Evolutionary conservation across 1,140 invertebrate genomes (phyloP).

Genomic region (Plodia interpunctella): DNA sequence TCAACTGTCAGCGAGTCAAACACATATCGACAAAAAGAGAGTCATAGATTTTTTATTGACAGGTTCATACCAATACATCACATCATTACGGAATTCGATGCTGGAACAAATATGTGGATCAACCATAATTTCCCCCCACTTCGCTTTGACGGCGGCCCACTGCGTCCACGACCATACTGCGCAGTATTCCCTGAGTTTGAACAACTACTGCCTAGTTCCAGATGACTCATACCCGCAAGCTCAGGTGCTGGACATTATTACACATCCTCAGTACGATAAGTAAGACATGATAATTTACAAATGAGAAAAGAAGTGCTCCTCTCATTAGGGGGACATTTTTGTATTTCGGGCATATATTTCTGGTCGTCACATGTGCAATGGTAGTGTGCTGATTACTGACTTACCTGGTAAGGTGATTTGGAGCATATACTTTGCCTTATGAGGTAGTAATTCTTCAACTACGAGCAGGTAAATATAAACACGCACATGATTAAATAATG

Average conservation of each 20-base stretch:
- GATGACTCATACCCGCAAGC: conserved; percentile 23
- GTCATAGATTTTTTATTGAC: conserved; percentile 2
- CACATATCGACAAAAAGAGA: no score
- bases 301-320: not conserved
- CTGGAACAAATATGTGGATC: conserved; percentile 43
- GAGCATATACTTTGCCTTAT: no score
- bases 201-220: conserved; percentile 43
- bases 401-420: no score
- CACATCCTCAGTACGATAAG: conserved; percentile 41
- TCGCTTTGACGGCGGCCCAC: conserved; percentile 57
- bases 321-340: not conserved
- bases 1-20: no score
- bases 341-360: no score
- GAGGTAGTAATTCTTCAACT: no score
- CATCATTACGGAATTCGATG: conserved; percentile 40
- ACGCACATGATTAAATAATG: no score
- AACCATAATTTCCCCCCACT: conserved; percentile 32
- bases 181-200: conserved; percentile 44
- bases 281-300: conserved; percentile 22
- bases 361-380: no score
- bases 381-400: no score
- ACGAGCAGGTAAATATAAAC: no score
- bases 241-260: conserved; percentile 40
- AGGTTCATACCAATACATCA: conserved; percentile 44
- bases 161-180: conserved; percentile 36